phyloP scores from a whole-genome alignment of 2,797 vertebrate species.

The Dromococcyx pavoninus region DNA sequence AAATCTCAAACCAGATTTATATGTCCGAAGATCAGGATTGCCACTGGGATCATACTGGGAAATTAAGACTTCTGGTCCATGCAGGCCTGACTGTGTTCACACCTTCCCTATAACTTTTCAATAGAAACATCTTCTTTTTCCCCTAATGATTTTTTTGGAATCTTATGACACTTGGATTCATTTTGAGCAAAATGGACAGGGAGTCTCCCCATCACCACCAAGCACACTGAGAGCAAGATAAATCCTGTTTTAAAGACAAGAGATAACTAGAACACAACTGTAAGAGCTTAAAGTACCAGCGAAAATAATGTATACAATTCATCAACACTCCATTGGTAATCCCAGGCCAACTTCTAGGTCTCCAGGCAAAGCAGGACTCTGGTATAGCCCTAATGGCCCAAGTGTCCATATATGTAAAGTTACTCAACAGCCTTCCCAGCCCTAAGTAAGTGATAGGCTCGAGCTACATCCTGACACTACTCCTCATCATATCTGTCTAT shows the following conservation, averaged over 20 bases:
- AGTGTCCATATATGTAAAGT: background rate
- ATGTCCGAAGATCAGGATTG: background rate
- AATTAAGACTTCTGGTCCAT: background rate
- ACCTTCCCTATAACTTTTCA: background rate
- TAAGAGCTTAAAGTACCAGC: background rate
- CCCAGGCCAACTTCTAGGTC: background rate
- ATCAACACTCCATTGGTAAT: background rate
- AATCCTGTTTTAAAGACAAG: background rate
- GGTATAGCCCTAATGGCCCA: background rate
- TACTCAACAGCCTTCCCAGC: background rate
- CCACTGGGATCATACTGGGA: background rate
- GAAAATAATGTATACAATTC: fast-evolving
- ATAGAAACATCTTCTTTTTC: background rate
- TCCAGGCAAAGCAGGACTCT: background rate
- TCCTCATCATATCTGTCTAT: background rate
- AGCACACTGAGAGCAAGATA: background rate
- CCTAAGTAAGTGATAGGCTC: background rate
- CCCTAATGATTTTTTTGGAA: background rate
- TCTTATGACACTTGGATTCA: background rate
- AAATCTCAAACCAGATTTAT: background rate
- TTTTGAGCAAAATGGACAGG: background rate
- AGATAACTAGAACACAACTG: background rate
- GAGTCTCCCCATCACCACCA: background rate
- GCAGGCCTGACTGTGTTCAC: background rate
- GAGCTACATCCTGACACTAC: background rate